These are phyloP conservation scores for Uloborus diversus DNA, from an alignment of 1,140 invertebrate genomes.

Conservation along the genomic window DNA sequence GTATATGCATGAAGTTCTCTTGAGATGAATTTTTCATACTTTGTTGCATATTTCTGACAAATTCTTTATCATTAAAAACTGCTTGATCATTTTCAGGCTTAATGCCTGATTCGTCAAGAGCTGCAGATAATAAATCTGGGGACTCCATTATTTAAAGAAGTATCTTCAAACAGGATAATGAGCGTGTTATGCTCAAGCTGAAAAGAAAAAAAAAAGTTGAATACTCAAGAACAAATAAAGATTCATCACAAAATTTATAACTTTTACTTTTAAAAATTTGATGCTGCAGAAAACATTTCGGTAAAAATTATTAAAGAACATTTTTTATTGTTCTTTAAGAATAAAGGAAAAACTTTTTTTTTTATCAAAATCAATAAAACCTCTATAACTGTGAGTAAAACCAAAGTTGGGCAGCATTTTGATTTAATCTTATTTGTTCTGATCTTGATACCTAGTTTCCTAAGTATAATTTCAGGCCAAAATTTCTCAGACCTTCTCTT, in stretches of 20 bases:
- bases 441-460: too few relatives aligned
- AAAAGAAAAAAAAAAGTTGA: background rate
- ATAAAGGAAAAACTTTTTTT: too few relatives aligned
- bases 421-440: too few relatives aligned
- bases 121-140: slow-evolving; percentile 63
- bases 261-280: background rate
- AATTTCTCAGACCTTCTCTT: too few relatives aligned
- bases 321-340: too few relatives aligned
- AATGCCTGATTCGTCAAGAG: slow-evolving; percentile 64
- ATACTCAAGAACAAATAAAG: background rate
- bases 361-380: too few relatives aligned
- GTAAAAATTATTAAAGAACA: background rate
- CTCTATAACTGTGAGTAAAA: too few relatives aligned
- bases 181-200: too few relatives aligned
- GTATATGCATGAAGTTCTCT: background rate
- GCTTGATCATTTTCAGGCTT: slow-evolving; percentile 55
- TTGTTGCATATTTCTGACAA: background rate
- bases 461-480: too few relatives aligned
- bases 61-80: slow-evolving; percentile 25
- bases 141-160: slow-evolving; percentile 40
- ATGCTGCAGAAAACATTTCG: background rate
- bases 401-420: too few relatives aligned
- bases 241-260: background rate
- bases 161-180: too few relatives aligned
- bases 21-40: background rate